Conservation (phyloP, 2,888 invertebrate genomes). For the Venustoraphidia nigricollis region DNA sequence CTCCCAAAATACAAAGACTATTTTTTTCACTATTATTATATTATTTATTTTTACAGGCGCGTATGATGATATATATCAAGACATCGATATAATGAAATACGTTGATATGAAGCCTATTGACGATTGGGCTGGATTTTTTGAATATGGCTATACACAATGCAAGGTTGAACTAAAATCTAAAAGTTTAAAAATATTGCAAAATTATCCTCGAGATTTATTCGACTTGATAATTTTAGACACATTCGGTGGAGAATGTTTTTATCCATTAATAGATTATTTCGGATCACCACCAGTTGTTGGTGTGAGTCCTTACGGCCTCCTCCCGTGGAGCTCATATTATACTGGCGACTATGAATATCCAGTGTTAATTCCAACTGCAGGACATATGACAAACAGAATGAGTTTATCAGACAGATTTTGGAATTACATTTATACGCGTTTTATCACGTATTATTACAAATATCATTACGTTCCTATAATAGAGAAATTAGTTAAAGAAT, state of each 20-base stretch:
- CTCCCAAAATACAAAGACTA: too few relatives aligned
- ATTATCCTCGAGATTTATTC: slow-evolving; percentile 1
- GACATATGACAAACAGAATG: slow-evolving; percentile 4
- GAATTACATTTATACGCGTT: slow-evolving; percentile 2
- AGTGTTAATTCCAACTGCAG: slow-evolving; percentile 1
- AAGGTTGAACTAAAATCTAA: neutral
- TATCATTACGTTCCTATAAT: neutral
- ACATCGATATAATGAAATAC: too few relatives aligned
- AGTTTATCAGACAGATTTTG: slow-evolving; percentile 3
- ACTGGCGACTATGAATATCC: slow-evolving; percentile 2
- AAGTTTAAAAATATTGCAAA: neutral
- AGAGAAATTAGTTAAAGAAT: slow-evolving; percentile 5
- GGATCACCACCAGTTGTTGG: slow-evolving; percentile 4
- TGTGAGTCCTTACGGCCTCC: slow-evolving; percentile 2
- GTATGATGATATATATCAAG: too few relatives aligned
- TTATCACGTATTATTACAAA: neutral
- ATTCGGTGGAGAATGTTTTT: neutral
- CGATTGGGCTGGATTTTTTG: neutral
- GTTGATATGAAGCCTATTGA: too few relatives aligned
- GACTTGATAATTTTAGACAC: slow-evolving; percentile 5
- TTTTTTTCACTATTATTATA: too few relatives aligned
- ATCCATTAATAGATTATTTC: slow-evolving; percentile 4
- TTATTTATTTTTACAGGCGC: too few relatives aligned
- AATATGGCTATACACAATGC: neutral
- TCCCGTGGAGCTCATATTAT: neutral